Percentiles rank a stretch among this genome's conserved stretches.
Conservation (phyloP, 2,797 vertebrate species). For the Esox masquinongy region DNA sequence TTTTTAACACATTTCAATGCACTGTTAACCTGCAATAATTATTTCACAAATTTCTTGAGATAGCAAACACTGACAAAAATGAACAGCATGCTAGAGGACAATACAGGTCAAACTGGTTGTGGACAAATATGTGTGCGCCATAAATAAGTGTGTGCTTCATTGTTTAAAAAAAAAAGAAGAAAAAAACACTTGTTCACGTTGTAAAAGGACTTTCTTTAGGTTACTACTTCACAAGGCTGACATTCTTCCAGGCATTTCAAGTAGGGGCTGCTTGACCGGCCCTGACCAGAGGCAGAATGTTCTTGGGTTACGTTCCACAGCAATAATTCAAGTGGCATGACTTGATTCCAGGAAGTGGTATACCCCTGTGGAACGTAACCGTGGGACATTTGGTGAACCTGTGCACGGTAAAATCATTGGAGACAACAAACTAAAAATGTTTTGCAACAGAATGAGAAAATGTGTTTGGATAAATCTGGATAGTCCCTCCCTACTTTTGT, state of each 20-base stretch:
- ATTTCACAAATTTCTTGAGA: background rate
- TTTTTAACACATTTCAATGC: background rate
- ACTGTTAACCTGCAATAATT: background rate
- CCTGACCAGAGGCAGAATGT: background rate
- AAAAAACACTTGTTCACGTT: background rate
- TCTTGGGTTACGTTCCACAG: background rate
- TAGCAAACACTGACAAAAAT: background rate
- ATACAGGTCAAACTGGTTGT: background rate
- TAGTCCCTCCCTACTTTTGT: background rate
- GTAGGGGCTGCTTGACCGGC: background rate
- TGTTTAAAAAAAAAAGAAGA: background rate
- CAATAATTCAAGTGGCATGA: background rate
- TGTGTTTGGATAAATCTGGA: background rate
- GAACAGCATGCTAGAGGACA: background rate
- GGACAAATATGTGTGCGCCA: background rate
- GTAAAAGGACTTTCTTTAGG: background rate
- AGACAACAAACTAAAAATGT: background rate
- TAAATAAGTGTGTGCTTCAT: background rate
- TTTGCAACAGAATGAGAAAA: background rate
- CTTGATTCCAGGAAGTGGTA: background rate
- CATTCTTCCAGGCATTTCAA: slow-evolving; percentile 1
- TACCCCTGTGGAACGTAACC: background rate
- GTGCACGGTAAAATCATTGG: background rate
- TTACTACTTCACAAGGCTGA: background rate
- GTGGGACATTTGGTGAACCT: background rate